These are phyloP conservation scores for Beris morrisii DNA, from an alignment of 2,888 invertebrate species.

Conservation along the genomic window DNA sequence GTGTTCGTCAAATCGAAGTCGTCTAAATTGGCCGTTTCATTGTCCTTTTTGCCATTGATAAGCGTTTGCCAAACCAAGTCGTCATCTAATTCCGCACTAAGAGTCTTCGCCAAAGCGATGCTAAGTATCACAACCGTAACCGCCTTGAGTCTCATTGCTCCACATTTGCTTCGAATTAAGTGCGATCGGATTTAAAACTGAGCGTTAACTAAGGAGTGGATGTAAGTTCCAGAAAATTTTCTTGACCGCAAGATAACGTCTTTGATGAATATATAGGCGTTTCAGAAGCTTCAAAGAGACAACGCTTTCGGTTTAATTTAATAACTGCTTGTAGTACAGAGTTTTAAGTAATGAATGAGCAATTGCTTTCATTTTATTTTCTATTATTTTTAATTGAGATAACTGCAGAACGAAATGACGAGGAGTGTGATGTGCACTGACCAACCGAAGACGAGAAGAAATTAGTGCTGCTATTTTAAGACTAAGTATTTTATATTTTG, in stretches of 20 bases:
- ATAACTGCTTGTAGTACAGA: neutral
- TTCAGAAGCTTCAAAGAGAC: slow-evolving; percentile 1
- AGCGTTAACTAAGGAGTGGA: slow-evolving; percentile 3
- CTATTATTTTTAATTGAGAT: too few relatives aligned
- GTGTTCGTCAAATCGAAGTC: neutral
- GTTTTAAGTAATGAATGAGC: too few relatives aligned
- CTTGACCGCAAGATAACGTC: too few relatives aligned
- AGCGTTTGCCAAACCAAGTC: slow-evolving; percentile 19
- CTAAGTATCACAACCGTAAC: slow-evolving; percentile 8
- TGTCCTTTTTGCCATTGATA: slow-evolving; percentile 7
- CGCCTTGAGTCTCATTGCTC: slow-evolving; percentile 5
- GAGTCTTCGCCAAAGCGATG: neutral
- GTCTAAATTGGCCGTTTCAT: neutral
- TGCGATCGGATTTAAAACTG: slow-evolving; percentile 11
- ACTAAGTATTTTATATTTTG: too few relatives aligned
- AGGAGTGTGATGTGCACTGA: too few relatives aligned
- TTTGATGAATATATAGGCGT: neutral
- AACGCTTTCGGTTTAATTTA: slow-evolving; percentile 14
- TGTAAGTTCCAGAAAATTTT: slow-evolving; percentile 6
- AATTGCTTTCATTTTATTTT: too few relatives aligned
- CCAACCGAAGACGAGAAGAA: too few relatives aligned
- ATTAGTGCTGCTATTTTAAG: too few relatives aligned
- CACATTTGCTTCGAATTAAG: too few relatives aligned
- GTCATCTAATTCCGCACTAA: slow-evolving; percentile 18
- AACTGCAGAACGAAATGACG: too few relatives aligned